Base-by-base conservation (phyloP, 2,113 vertebrate species). In the Pyxicephalus adspersus region DNA sequence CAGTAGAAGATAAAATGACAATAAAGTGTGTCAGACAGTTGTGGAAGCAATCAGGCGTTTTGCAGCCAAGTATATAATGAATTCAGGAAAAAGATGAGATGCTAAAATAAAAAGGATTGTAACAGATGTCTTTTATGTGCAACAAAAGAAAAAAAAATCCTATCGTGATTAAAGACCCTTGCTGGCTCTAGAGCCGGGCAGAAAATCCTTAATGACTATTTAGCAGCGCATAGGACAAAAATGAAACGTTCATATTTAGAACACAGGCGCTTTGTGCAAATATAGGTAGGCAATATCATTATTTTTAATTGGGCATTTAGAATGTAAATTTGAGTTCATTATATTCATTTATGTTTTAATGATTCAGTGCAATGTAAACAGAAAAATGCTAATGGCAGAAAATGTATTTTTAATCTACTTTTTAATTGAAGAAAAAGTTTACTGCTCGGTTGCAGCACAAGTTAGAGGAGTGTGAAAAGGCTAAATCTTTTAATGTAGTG, bases 251-350 rank as follows among this genome's bases (percentile, higher is more conserved):
- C n/a, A 57, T 22, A 38, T 58, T 66, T 20, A 57, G 72, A 65
- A 82, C 71, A 75, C 75, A 66, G 64, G 29, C 2, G 22, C 52
- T 64, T 65, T 74, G 70, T 75, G 45, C 51, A 25, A 4, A 28
- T 64, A 31, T 29, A 64, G 38, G 78, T 73, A 73, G 28, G 54
- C 45, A 55, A 72, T 81, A 29, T 75, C 80, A 82, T 81, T 81
- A 81, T 66, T 82, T 75, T 75, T 82, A 82, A 82, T 82, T 82
- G 80, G 29, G 38, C 70, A 51, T 73, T 73, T 22, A 64, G 70
- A 65, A 64, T 80, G 78, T 72, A 80, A 72, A 80, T 45, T 63
- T 20, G 51, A 34, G 78, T 71, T 80, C 34, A 71, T 80, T 80
- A 61, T 58, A 26, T 51, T 71, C 19, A 63, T 64, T 72, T 79